phyloP scores from a whole-genome alignment of 2,797 vertebrate genomes.

The Sparus aurata region DNA sequence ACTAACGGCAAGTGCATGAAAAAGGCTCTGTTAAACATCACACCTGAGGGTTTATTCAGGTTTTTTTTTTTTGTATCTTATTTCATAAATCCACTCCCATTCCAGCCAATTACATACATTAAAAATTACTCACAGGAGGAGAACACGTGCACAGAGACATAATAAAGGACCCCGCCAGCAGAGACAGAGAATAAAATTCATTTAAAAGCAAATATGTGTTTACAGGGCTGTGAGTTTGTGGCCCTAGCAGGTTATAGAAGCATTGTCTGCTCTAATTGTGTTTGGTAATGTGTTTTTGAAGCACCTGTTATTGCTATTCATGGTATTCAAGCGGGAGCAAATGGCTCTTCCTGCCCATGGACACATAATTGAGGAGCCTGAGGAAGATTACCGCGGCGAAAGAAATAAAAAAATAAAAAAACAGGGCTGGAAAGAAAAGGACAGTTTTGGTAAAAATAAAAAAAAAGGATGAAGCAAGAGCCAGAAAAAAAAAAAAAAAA shows the following conservation, averaged over 20 bases:
- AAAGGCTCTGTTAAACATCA: constrained; percentile 65
- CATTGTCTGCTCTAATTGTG: constrained; percentile 81
- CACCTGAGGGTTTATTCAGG: constrained; percentile 68
- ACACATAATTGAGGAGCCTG: constrained; percentile 80
- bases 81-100: constrained; percentile 67
- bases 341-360: constrained; percentile 76
- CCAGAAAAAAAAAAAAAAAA: constrained; percentile 47
- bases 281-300: constrained; percentile 84
- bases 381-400: constrained; percentile 70
- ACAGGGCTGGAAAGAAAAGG: constrained; percentile 52
- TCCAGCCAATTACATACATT: constrained; percentile 73
- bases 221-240: constrained; percentile 67
- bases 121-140: constrained; percentile 62
- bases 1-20: constrained; percentile 60
- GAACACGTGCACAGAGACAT: constrained; percentile 49
- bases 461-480: constrained; percentile 53
- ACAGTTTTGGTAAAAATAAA: constrained; percentile 25
- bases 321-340: constrained; percentile 82
- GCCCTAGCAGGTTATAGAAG: constrained; percentile 72
- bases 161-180: constrained; percentile 37
- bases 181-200: constrained; percentile 70
- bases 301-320: constrained; percentile 82
- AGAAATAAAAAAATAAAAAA: constrained; percentile 41
- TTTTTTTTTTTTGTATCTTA: constrained; percentile 36
- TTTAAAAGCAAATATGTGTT: constrained; percentile 81